phyloP scores from a whole-genome alignment of 2,888 invertebrate species.

The Leptopilina myrica region DNA sequence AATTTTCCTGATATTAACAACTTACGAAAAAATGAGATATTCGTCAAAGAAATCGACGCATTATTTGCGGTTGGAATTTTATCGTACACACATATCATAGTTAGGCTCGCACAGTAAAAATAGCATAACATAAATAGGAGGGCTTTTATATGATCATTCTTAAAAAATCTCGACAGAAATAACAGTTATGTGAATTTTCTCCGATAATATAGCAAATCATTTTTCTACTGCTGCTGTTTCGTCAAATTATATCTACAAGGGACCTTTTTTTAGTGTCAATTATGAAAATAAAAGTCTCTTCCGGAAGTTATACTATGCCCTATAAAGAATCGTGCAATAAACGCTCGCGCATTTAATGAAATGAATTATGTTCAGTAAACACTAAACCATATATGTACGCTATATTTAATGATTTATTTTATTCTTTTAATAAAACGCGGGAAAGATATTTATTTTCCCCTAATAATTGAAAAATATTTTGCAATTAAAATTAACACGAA shows the following conservation, averaged over 20 bases:
- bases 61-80: conserved; percentile 42
- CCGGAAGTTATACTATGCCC: background rate
- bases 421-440: too few species aligned
- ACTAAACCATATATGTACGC: too few species aligned
- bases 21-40: too few species aligned
- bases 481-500: too few species aligned
- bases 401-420: too few species aligned
- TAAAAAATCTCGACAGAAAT: conserved; percentile 27
- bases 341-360: conserved; percentile 1
- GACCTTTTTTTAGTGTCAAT: conserved; percentile 13
- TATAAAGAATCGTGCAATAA: background rate
- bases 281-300: background rate
- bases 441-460: too few species aligned
- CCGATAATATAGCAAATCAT: conserved; percentile 22
- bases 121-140: conserved; percentile 15
- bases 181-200: conserved; percentile 12
- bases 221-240: background rate
- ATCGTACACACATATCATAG: conserved; percentile 1
- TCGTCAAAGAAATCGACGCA: background rate
- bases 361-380: background rate
- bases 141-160: conserved; percentile 29
- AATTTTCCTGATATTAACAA: too few species aligned
- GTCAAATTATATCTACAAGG: conserved; percentile 17
- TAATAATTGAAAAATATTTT: too few species aligned
- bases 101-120: conserved; percentile 39